These are phyloP conservation scores for Erpetoichthys calabaricus DNA, from an alignment of 2,797 vertebrate species.

Conservation along the genomic window DNA sequence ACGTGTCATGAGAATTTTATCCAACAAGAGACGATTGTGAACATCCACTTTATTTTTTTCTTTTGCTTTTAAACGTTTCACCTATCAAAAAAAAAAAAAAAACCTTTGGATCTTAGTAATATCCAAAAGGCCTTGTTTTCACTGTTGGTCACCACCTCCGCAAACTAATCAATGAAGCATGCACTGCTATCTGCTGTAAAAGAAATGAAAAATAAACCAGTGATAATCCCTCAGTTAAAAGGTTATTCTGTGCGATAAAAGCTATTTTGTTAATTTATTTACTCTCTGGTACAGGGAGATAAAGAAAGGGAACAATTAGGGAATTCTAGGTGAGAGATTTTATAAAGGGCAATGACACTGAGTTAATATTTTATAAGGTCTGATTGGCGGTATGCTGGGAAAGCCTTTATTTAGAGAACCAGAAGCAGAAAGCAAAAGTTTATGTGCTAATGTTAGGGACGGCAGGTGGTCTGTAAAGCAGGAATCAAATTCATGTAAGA, in stretches of 20 bases:
- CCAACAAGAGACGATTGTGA: slow-evolving; percentile 26
- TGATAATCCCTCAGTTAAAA: slow-evolving; percentile 99
- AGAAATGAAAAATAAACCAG: slow-evolving; percentile 99
- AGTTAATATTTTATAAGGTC: slow-evolving; percentile 95
- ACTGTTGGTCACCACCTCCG: slow-evolving; percentile 90
- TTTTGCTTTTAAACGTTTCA: slow-evolving; percentile 33
- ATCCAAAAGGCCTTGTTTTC: slow-evolving; percentile 89
- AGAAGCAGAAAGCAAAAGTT: slow-evolving; percentile 17
- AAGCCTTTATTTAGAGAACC: slow-evolving; percentile 30
- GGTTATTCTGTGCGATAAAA: slow-evolving; percentile 98
- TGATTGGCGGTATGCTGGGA: slow-evolving; percentile 56
- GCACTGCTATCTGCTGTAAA: slow-evolving; percentile 86
- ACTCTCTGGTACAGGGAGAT: slow-evolving; percentile 97
- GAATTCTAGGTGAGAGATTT: slow-evolving; percentile 96
- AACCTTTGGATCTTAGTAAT: slow-evolving; percentile 56
- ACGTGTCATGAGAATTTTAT: slow-evolving; percentile 34
- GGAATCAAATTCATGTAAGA: too few species aligned
- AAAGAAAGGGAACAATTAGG: slow-evolving; percentile 99
- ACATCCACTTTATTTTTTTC: slow-evolving; percentile 20
- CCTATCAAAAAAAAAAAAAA: slow-evolving; percentile 15
- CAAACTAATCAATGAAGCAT: slow-evolving; percentile 98
- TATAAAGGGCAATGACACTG: slow-evolving; percentile 93
- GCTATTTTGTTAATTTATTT: slow-evolving; percentile 99
- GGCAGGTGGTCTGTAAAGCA: too few species aligned
- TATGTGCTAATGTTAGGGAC: too few species aligned